Evolutionary conservation across 2,113 vertebrate species (phyloP).

Genomic region (Choloepus hoffmanni): DNA sequence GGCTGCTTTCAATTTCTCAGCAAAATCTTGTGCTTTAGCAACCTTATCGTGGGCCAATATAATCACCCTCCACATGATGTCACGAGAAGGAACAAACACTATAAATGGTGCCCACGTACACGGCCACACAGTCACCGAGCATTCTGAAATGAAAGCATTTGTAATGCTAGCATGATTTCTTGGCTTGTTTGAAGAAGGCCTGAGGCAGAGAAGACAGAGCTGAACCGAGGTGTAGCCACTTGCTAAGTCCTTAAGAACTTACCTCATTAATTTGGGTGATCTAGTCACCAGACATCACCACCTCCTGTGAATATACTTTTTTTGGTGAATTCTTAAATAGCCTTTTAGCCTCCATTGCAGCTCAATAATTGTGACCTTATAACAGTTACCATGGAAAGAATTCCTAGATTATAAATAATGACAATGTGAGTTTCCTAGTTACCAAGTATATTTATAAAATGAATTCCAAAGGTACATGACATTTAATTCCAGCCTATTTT

Average conservation of each 20-base stretch:
- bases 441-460: slow-evolving; percentile 85
- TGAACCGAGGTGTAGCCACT: not conserved
- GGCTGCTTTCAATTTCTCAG: not conserved
- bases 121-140: not conserved
- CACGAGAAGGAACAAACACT: not conserved
- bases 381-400: slow-evolving; percentile 89
- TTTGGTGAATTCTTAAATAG: slow-evolving; percentile 77
- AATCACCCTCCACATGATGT: not conserved
- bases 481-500: slow-evolving; percentile 87
- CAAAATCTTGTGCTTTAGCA: not conserved
- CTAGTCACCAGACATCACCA: not conserved
- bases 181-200: not conserved
- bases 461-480: slow-evolving; percentile 89
- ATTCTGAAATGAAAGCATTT: not conserved
- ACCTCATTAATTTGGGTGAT: not conserved
- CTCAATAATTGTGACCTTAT: slow-evolving; percentile 83
- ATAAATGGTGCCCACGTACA: not conserved
- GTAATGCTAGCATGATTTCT: not conserved
- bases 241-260: not conserved
- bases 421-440: slow-evolving; percentile 88
- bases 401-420: slow-evolving; percentile 89
- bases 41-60: not conserved
- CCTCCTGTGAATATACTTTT: slow-evolving; percentile 15
- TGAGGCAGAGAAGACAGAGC: not conserved
- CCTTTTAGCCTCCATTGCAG: slow-evolving; percentile 78